These are phyloP conservation scores for Adrianichthys oophorus DNA, from an alignment of 2,797 vertebrate species.

Conservation along the genomic window DNA sequence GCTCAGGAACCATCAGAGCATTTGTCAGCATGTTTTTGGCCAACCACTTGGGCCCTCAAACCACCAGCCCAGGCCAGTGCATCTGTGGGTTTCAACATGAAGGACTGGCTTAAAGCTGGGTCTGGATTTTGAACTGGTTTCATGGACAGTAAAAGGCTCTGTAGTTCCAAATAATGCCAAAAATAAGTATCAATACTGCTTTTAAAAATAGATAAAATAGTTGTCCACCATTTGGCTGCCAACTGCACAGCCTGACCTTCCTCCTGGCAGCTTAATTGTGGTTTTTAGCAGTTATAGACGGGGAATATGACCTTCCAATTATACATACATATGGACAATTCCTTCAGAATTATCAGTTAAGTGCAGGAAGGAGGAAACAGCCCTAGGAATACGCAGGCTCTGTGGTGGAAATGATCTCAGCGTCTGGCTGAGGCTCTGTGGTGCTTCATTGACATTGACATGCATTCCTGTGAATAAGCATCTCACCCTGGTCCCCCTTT, in stretches of 20 bases:
- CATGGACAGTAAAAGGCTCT: conserved; percentile 32
- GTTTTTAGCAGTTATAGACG: conserved; percentile 48
- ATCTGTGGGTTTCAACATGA: conserved; percentile 46
- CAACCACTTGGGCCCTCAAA: conserved; percentile 71
- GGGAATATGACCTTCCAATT: conserved; percentile 35
- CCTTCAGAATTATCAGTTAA: conserved; percentile 53
- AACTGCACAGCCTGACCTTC: conserved; percentile 32
- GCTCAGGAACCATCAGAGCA: conserved; percentile 62
- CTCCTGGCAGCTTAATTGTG: conserved; percentile 45
- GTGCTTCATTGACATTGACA: conserved; percentile 64
- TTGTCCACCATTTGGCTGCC: conserved; percentile 21
- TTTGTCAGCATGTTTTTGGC: conserved; percentile 72
- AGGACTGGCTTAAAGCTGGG: conserved; percentile 47
- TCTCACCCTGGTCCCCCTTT: conserved; percentile 51
- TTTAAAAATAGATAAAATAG: conserved; percentile 25
- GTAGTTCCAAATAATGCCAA: background rate
- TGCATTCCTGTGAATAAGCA: conserved; percentile 53
- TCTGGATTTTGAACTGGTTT: conserved; percentile 44
- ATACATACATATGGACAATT: conserved; percentile 42
- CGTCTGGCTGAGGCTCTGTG: conserved; percentile 61
- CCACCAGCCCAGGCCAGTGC: conserved; percentile 51
- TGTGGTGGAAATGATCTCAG: conserved; percentile 70
- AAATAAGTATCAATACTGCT: conserved; percentile 22
- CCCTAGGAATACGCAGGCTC: conserved; percentile 51
- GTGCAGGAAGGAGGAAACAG: conserved; percentile 55